phyloP scores from a whole-genome alignment of 2,797 vertebrate species.

The Tinamus major region DNA sequence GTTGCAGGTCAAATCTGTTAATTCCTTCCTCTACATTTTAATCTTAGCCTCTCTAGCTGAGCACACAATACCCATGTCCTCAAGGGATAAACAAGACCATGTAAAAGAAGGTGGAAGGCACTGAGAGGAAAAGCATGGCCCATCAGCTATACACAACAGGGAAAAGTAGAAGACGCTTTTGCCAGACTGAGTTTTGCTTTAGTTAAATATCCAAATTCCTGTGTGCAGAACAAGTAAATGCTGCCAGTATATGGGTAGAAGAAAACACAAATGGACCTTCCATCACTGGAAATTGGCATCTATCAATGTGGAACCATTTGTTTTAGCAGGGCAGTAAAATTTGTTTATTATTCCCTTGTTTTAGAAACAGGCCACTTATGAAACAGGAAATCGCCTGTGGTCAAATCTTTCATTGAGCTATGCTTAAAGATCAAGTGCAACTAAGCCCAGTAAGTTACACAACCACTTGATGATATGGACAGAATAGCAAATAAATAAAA shows the following conservation, averaged over 20 bases:
- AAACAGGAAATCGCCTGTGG: constrained; percentile 28
- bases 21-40: not conserved
- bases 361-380: constrained; percentile 13
- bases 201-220: not conserved
- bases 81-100: not conserved
- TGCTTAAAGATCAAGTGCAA: not conserved
- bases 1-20: not conserved
- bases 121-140: not conserved
- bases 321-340: not conserved
- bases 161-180: not conserved
- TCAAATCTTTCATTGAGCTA: not conserved
- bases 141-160: not conserved
- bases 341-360: constrained; percentile 5
- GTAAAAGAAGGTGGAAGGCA: not conserved
- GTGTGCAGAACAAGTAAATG: not conserved
- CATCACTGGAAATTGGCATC: not conserved
- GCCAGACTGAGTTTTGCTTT: not conserved
- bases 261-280: not conserved
- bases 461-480: not conserved
- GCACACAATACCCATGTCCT: not conserved
- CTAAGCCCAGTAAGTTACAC: not conserved
- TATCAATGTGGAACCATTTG: not conserved
- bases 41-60: not conserved
- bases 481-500: not conserved
- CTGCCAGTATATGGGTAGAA: not conserved